Evolutionary conservation across 2,797 vertebrate genomes (phyloP).

Genomic region (Carduelis carduelis): DNA sequence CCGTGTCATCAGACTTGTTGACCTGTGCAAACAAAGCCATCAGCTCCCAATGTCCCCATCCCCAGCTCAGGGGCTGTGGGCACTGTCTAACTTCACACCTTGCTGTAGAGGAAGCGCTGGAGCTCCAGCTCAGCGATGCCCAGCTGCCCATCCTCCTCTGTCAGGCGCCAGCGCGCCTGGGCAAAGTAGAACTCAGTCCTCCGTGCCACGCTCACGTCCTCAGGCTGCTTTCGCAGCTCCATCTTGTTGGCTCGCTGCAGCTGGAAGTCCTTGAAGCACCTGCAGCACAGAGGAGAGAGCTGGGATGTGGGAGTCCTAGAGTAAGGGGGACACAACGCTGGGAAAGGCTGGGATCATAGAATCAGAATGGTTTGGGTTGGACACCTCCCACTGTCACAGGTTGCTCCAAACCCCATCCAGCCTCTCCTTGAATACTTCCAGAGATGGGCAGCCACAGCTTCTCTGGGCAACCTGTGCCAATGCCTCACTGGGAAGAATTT

Average conservation of each 20-base stretch:
- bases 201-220: slow-evolving; percentile 92
- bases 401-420: neutral
- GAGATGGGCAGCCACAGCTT: neutral
- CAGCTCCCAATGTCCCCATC: rapidly evolving
- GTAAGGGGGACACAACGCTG: rapidly evolving
- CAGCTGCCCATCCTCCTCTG: slow-evolving; percentile 96
- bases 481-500: neutral
- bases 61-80: neutral
- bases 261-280: slow-evolving; percentile 98
- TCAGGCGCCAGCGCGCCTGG: slow-evolving; percentile 96
- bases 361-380: neutral
- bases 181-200: slow-evolving; percentile 97
- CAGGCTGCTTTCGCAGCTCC: slow-evolving; percentile 93
- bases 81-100: slow-evolving; percentile 71
- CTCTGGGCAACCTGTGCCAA: neutral
- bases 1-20: slow-evolving; percentile 97
- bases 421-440: neutral
- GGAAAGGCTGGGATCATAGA: neutral
- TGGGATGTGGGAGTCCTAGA: neutral
- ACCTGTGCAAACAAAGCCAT: slow-evolving; percentile 73
- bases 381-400: neutral
- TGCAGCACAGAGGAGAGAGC: slow-evolving; percentile 23
- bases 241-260: slow-evolving; percentile 95
- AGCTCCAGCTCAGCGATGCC: slow-evolving; percentile 97
- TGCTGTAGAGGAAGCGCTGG: slow-evolving; percentile 97